Evolutionary conservation across 2,113 vertebrate species (phyloP).

Genomic region (Pavo muticus): DNA sequence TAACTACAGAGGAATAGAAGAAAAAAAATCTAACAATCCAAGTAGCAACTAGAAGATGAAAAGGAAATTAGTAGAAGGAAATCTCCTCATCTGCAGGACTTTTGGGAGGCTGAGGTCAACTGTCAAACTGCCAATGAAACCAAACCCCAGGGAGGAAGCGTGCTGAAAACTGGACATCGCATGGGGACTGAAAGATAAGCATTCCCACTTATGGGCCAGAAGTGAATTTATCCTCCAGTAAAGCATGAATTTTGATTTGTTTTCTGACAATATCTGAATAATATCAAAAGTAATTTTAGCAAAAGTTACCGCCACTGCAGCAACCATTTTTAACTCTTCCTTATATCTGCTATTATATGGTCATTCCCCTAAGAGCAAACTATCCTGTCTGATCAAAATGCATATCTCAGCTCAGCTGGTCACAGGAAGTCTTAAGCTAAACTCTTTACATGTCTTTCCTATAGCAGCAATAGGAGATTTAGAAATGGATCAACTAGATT

Average conservation of each 20-base stretch:
- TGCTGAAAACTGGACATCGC: background rate
- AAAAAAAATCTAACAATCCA: background rate
- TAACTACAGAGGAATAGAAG: background rate
- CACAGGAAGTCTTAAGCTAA: background rate
- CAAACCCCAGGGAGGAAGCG: background rate
- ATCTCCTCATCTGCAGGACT: background rate
- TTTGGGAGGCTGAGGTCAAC: background rate
- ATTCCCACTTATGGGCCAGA: accelerated
- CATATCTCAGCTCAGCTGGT: background rate
- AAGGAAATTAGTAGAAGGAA: background rate
- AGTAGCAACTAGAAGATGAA: background rate
- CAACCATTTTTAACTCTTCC: background rate
- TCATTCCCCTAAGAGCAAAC: background rate
- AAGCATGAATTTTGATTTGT: accelerated
- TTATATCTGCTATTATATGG: background rate
- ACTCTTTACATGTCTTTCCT: background rate
- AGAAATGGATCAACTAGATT: background rate
- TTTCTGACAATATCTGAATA: background rate
- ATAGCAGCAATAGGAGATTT: background rate
- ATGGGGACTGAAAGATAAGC: background rate
- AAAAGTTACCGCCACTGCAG: background rate
- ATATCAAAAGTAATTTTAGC: background rate
- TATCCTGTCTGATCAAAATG: background rate
- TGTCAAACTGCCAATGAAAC: background rate
- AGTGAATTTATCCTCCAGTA: background rate